Base-by-base conservation (phyloP, 2,797 vertebrate genomes). In the Scolopax bukidnonensis region DNA sequence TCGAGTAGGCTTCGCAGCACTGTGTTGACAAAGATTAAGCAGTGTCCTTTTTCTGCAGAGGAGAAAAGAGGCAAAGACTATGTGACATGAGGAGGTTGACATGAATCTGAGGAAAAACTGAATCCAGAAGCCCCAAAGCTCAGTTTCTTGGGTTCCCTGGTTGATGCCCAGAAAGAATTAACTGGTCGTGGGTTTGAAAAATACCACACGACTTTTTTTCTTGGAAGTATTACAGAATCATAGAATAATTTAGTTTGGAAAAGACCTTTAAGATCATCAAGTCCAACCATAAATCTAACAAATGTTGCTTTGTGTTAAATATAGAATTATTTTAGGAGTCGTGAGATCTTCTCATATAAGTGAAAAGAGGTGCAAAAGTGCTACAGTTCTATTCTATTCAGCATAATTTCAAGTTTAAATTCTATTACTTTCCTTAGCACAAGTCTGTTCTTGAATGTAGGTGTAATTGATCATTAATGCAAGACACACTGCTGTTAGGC, bases 381-480 rank as follows among this genome's bases (percentile, higher is more conserved):
- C n/a, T 84, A 51, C n/a, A 67, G 3, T 56, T 82, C 48, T 86
- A 20, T 56, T 82, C 48, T 86, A 20, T 84, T 86, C 51, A 48
- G 53, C 17, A 24, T 84, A 90, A 91, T 95, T 96, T 88, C 32
- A 81, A 87, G 59, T 93, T 95, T 78, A 91, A 95, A 73, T 80
- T 41, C 36, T 73, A 81, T 64, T 91, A 43, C 60, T 89, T 94
- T 93, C 91, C 69, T 76, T 91, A 76, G 67, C 25, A 86, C 32
- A 84, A 73, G 28, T 76, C 76, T 86, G 57, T 86, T 86, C 67
- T 93, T 88, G 76, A 28, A 41, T 87, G 87, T 87, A 88, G 83
- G 47, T 78, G 56, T 92, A 95, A 95, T 82, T 94, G 94, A 89
- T 96, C 82, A 71, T 95, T 95, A 95, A 93, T 47, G 65, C 54